phyloP scores from a whole-genome alignment of 2,113 vertebrate genomes.

The Toxotes jaculatrix region DNA sequence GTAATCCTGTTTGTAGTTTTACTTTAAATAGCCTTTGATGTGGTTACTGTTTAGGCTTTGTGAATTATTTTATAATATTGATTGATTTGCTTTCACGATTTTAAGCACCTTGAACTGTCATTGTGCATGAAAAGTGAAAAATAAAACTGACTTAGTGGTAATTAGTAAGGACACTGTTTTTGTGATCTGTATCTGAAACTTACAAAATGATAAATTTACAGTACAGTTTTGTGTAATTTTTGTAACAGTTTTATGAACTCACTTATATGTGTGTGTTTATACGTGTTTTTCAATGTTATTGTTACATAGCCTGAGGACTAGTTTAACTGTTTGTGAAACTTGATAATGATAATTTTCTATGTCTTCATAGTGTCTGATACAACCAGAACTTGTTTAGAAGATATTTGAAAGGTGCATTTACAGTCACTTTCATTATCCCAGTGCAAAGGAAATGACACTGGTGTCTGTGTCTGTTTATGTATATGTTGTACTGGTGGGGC shows the following conservation, averaged over 20 bases:
- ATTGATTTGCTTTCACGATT: no score
- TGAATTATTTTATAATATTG: not conserved
- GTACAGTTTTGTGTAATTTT: not conserved
- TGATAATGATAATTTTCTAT: not conserved
- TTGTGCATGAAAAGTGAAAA: no score
- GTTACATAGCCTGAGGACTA: not conserved
- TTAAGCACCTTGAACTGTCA: no score
- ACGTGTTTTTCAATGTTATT: not conserved
- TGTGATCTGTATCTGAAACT: not conserved
- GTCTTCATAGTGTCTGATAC: not conserved
- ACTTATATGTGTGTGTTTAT: not conserved
- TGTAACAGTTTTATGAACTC: not conserved
- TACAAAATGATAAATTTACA: not conserved
- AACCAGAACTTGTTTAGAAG: not conserved
- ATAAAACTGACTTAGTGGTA: no score
- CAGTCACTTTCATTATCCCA: not conserved
- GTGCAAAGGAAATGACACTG: conserved; percentile 32
- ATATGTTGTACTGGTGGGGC: conserved; percentile 13
- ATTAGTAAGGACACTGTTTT: not conserved
- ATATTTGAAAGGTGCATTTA: not conserved
- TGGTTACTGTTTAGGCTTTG: not conserved
- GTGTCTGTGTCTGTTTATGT: conserved; percentile 38
- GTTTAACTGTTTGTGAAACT: not conserved
- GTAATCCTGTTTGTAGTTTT: not conserved
- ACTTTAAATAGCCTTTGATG: not conserved